Base-by-base conservation (phyloP, 2,113 vertebrate species). In the Acrocephalus kingi region DNA sequence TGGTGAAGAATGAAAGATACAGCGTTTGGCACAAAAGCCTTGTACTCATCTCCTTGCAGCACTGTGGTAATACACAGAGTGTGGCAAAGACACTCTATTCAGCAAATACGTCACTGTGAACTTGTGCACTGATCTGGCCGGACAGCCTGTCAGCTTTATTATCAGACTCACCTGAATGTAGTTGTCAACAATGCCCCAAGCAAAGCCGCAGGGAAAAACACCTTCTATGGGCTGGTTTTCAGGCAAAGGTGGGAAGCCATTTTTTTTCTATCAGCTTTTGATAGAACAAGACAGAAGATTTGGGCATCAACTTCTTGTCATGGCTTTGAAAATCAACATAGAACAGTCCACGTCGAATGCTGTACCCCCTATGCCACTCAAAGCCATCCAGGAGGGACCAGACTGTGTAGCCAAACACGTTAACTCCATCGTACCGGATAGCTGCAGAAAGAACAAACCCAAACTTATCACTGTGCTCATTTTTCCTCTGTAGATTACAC, bases 331-430 rank as follows among this genome's bases (percentile, higher is more conserved):
- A 99, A 97, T 99, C 99, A 3, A 99, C 98, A 13, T 99, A 99
- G 97, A 99, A 99, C 52, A 99, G 98, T 11, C 99, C 99, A 10
- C 98, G 98, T 12, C 99, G 97, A 92, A 99, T 99, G 78, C 97
- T 98, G 39, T 99, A 99, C 62, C 99, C 99, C 37, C 99, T 97
- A 91, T 99, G 98, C 99, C 99, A 99, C 97, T 99, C 99, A 13
- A 99, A 99, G 72, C 99, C 99, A 16, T 99, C 99, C 68, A 99
- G 97, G 93, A 99, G 98, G 35, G 99, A 99, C 99, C 99, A 99
- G 23, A 98, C 99, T 0, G 99, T 99, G 98, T 99, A 99, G 72
- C 99, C 99, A 19, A 99, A 98, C 87, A 99, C 98, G 2, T 98
- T 95, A 59, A 99, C 98, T 31, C 97, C 97, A 0, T 99, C 99